A percentile compares a stretch with the other conserved stretches of the same genome.
These are phyloP conservation scores for Brachyptera putata DNA, from an alignment of 2,888 invertebrate genomes.

Conservation along the genomic window DNA sequence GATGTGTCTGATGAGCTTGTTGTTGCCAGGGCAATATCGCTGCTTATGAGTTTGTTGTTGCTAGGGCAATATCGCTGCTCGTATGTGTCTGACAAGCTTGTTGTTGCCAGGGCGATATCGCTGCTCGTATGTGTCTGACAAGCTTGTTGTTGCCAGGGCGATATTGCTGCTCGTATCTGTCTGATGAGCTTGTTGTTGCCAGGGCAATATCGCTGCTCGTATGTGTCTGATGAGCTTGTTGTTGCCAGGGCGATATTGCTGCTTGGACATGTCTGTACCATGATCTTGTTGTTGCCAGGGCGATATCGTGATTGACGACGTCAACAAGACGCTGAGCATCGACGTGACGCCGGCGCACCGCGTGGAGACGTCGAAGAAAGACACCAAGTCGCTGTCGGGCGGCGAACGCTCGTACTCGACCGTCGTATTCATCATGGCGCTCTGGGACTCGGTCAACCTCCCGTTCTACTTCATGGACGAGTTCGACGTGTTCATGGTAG, in stretches of 20 bases:
- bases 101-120: no score
- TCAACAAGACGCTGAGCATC: slow-evolving; percentile 1
- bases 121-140: no score
- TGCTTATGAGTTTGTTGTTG: no score
- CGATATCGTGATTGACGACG: slow-evolving; percentile 5
- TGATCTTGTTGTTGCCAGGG: slow-evolving; percentile 11
- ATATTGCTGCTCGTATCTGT: no score
- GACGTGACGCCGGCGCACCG: slow-evolving; percentile 16
- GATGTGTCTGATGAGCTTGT: not conserved
- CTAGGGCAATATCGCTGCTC: no score
- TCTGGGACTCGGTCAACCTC: slow-evolving; percentile 89
- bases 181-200: no score
- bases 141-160: no score
- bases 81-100: no score
- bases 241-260: no score
- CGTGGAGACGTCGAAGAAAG: slow-evolving; percentile 41
- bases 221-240: no score
- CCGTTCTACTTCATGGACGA: slow-evolving; percentile 95
- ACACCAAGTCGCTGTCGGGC: slow-evolving; percentile 66
- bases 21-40: slow-evolving; percentile 16
- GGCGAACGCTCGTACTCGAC: slow-evolving; percentile 96
- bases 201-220: no score
- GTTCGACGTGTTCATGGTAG: slow-evolving; percentile 94
- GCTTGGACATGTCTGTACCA: not conserved
- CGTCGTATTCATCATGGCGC: slow-evolving; percentile 84